Evolutionary conservation across 1,140 invertebrate genomes (phyloP).

Genomic region (Coboldia fuscipes): DNA sequence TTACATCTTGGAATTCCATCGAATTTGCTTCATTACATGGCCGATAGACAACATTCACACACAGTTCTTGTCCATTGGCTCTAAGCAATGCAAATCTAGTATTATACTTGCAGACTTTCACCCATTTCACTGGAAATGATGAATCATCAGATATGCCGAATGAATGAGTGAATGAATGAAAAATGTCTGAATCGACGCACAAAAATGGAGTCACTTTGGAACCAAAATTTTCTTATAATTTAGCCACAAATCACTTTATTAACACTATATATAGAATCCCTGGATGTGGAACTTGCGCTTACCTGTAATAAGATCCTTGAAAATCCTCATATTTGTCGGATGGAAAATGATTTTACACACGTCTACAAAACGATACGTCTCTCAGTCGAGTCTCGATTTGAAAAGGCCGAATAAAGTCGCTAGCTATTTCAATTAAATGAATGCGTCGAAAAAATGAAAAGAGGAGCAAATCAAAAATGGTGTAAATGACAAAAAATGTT

Average conservation of each 20-base stretch:
- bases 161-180: background rate
- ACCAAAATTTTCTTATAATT: background rate
- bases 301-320: slow-evolving; percentile 88
- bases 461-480: no score
- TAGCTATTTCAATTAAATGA: no score
- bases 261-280: background rate
- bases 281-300: slow-evolving; percentile 15
- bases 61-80: no score
- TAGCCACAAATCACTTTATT: background rate
- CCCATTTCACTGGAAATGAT: background rate
- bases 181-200: background rate
- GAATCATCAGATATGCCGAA: background rate
- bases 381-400: no score
- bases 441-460: no score
- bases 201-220: background rate
- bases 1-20: background rate
- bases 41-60: background rate
- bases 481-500: no score
- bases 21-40: background rate
- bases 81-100: no score
- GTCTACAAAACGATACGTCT: no score
- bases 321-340: slow-evolving; percentile 73
- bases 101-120: background rate
- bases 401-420: no score
- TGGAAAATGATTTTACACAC: slow-evolving; percentile 1